Conservation (phyloP, 2,113 vertebrate species). For the Deroptyus accipitrinus region DNA sequence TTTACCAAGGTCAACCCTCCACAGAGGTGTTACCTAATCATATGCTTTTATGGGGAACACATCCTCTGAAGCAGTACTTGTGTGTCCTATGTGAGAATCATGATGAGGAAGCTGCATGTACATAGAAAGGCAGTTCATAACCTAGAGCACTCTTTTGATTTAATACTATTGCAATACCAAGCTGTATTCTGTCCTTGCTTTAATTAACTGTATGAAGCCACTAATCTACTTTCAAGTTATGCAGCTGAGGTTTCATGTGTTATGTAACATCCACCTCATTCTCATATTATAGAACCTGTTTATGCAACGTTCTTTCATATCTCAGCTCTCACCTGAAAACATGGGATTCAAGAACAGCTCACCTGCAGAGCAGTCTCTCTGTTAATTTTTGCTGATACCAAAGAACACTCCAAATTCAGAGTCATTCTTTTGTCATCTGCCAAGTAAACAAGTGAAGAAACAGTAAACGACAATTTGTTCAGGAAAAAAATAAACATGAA, state of each 20-base stretch:
- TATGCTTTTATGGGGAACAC: background rate
- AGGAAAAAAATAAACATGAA: background rate
- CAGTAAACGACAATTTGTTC: background rate
- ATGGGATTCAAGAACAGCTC: background rate
- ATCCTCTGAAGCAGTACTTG: background rate
- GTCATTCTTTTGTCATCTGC: background rate
- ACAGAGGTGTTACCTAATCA: background rate
- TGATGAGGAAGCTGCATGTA: background rate
- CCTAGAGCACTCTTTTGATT: background rate
- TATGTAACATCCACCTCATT: background rate
- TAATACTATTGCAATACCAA: background rate
- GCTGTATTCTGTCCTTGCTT: background rate
- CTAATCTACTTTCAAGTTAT: background rate
- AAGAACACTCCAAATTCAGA: background rate
- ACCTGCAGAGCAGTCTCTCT: background rate
- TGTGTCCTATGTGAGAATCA: background rate
- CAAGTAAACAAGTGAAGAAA: background rate
- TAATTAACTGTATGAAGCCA: background rate
- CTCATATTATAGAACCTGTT: background rate
- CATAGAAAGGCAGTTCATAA: background rate
- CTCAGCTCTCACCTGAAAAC: background rate
- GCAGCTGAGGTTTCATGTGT: background rate
- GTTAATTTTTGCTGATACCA: background rate
- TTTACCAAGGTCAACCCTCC: background rate
- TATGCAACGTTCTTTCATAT: background rate